These are phyloP conservation scores for Dicyrtomina minuta DNA, from an alignment of 2,888 invertebrate genomes.

Conservation along the genomic window DNA sequence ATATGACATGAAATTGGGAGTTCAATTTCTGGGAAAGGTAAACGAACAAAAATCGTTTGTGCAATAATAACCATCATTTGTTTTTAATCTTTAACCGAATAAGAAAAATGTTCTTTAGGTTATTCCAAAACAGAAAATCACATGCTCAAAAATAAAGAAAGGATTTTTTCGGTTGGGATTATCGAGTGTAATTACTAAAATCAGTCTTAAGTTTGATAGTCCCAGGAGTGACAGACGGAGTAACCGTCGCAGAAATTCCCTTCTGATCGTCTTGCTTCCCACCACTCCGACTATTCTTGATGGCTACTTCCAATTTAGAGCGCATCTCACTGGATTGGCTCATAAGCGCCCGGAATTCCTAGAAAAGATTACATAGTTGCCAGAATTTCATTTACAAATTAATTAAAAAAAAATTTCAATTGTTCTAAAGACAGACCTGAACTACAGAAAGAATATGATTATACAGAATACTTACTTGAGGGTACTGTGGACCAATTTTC, in stretches of 20 bases:
- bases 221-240: constrained; percentile 61
- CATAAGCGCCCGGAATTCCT: constrained; percentile 91
- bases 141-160: too few relatives aligned
- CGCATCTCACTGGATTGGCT: constrained; percentile 77
- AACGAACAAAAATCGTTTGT: too few relatives aligned
- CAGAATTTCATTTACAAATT: background rate
- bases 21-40: too few relatives aligned
- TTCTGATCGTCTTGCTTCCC: constrained; percentile 35
- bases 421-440: background rate
- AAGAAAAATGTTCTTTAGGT: too few relatives aligned
- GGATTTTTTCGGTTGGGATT: too few relatives aligned
- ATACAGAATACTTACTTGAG: constrained; percentile 64
- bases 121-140: too few relatives aligned
- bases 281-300: constrained; percentile 62
- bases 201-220: constrained; percentile 91
- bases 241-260: constrained; percentile 54
- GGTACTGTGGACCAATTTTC: constrained; percentile 88
- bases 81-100: too few relatives aligned
- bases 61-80: too few relatives aligned
- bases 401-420: background rate
- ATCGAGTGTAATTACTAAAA: constrained; percentile 69
- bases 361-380: constrained; percentile 53
- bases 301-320: constrained; percentile 78
- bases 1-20: too few relatives aligned
- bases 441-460: background rate